These are phyloP conservation scores for Beroe ovata DNA, from an alignment of 37 sponge, comb jelly and placozoan species.

Conservation along the genomic window DNA sequence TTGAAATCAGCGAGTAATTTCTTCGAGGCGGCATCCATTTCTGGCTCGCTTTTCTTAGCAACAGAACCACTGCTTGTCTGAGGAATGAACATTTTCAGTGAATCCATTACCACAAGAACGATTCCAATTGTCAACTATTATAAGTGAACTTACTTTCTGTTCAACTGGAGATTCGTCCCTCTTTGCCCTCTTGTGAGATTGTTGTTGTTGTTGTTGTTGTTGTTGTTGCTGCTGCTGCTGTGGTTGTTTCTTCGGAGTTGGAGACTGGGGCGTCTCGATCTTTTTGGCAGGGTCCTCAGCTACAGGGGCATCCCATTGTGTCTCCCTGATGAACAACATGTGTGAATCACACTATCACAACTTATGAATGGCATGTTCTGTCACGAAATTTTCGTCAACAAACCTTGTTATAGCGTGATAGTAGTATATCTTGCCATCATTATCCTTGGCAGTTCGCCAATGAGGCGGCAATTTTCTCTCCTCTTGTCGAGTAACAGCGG, in stretches of 20 bases:
- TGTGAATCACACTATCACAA: too few species aligned
- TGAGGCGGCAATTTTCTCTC: constrained; percentile 52
- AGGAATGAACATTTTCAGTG: too few species aligned
- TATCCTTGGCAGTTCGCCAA: constrained; percentile 64
- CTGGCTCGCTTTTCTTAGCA: constrained; percentile 33
- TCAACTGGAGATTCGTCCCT: constrained; percentile 40
- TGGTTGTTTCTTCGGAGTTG: not conserved
- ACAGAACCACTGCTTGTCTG: not conserved
- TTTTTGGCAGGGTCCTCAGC: constrained; percentile 20
- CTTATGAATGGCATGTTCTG: too few species aligned
- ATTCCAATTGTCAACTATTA: too few species aligned
- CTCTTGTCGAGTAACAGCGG: not conserved
- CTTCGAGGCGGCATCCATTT: constrained; percentile 16
- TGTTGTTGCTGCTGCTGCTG: not conserved
- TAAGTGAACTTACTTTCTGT: not conserved
- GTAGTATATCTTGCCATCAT: constrained; percentile 48
- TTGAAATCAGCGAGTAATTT: constrained; percentile 46
- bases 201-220: not conserved
- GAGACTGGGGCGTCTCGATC: constrained; percentile 46
- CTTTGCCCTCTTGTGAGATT: constrained; percentile 3
- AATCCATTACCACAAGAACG: too few species aligned
- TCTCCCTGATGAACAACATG: too few species aligned
- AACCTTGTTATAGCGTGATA: constrained; percentile 57
- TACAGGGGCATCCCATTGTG: constrained; percentile 58
- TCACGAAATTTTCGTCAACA: too few species aligned